Evolutionary conservation across 2,113 vertebrate genomes (phyloP), one percentile per base, ranked within the genome.

Genomic region (Craseonycteris thonglongyai): DNA sequence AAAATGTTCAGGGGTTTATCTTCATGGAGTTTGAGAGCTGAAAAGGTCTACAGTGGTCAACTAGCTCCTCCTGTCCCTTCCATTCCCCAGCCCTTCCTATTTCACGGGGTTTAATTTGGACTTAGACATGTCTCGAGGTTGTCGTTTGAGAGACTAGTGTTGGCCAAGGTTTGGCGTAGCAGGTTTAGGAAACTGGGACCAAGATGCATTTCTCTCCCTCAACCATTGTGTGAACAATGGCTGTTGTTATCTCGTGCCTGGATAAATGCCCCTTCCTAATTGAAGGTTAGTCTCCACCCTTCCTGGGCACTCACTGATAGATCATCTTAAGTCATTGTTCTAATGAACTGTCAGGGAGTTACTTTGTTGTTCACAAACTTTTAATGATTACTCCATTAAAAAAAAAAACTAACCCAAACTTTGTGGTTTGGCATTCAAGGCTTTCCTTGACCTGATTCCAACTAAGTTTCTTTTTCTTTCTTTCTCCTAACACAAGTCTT

Each of bases 311-410:
- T n/a, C 38, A 49, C 42, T n/a, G 56, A 76, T 85, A 63, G 54
- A 47, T 83, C 26, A 42, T 71, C 75, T 71, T 42, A 42, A 84
- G 19, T 74, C 42, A 59, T 11, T 83, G 28, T 56, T 68, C n/a
- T 33, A 18, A 78, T 54, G n/a, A 75, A n/a, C 63, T 38, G 38
- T 49, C 26, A 49, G 33, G 51, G 42, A 59, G 75, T 49, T 83
- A 14, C 40, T 88, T 78, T 84, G 63, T 96, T 91, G 72, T 78
- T 95, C 95, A 88, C 51, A 82, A 92, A 87, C 33, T 61, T 92
- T 80, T 56, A 91, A 56, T 72, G 45, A 78, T 88, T 69, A 72
- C n/a, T 58, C 16, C 66, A 63, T 66, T 47, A 40, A 72, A 85
- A 54, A 65, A 80, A 49, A 61, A 80, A 56, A 87, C 72, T n/a